Conservation (phyloP, 2,888 invertebrate species). For the Ecliptopera silaceata region DNA sequence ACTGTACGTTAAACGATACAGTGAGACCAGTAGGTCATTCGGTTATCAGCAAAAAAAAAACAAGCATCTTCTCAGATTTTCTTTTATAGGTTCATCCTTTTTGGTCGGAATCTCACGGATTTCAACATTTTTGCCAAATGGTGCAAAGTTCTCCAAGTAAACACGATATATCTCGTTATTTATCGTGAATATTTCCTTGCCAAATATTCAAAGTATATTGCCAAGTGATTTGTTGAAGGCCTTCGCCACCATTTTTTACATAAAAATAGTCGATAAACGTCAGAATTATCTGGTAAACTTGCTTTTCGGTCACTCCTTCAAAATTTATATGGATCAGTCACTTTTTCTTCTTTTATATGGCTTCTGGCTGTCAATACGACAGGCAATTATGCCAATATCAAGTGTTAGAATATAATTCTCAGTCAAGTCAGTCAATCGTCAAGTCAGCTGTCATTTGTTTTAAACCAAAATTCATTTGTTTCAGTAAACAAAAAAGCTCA, state of each 20-base stretch:
- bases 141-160: slow-evolving; percentile 33
- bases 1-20: neutral
- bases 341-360: no score
- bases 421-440: no score
- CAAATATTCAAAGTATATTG: slow-evolving; percentile 34
- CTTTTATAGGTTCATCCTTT: slow-evolving; percentile 35
- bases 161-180: slow-evolving; percentile 39
- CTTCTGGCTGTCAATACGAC: no score
- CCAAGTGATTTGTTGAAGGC: slow-evolving; percentile 8
- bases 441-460: no score
- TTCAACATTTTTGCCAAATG: slow-evolving; percentile 51
- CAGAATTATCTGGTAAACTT: no score
- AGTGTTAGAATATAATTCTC: no score
- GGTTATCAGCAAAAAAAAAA: no score
- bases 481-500: neutral
- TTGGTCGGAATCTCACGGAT: slow-evolving; percentile 32
- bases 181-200: slow-evolving; percentile 45
- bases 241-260: neutral
- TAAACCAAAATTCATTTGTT: no score
- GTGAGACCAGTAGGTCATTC: slow-evolving; percentile 6
- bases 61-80: neutral
- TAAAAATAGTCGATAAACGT: no score
- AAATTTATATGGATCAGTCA: no score
- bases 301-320: no score
- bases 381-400: no score